Conservation (phyloP, 2,888 invertebrate genomes). For the Meiosimyza decipiens region DNA sequence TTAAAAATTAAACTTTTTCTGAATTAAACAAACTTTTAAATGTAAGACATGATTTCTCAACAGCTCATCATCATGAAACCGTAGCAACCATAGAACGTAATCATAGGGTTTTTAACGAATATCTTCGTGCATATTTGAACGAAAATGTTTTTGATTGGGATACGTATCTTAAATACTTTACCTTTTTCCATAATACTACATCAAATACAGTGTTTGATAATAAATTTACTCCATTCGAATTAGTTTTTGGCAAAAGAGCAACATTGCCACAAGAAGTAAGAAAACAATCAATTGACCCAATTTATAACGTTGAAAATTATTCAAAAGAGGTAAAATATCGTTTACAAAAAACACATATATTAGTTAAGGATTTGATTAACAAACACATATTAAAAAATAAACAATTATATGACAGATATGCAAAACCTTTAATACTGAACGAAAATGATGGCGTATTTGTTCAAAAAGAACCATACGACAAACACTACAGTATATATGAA, state of each 20-base stretch:
- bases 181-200: constrained; percentile 13
- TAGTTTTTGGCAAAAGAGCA: too few relatives aligned
- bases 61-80: constrained; percentile 40
- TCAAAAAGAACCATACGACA: too few relatives aligned
- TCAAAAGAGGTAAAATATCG: too few relatives aligned
- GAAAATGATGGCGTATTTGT: neutral
- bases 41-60: constrained; percentile 34
- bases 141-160: constrained; percentile 10
- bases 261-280: too few relatives aligned
- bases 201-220: constrained; percentile 11
- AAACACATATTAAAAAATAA: neutral
- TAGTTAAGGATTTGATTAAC: too few relatives aligned
- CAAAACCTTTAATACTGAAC: neutral
- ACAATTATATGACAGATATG: constrained; percentile 7
- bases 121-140: neutral
- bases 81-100: constrained; percentile 43
- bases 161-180: constrained; percentile 10
- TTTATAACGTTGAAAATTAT: too few relatives aligned
- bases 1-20: constrained; percentile 20
- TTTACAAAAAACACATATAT: too few relatives aligned
- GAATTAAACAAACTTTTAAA: too few relatives aligned
- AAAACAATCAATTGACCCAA: too few relatives aligned
- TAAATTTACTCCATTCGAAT: neutral
- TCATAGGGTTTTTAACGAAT: constrained; percentile 34
- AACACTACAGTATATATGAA: too few relatives aligned